phyloP scores from a whole-genome alignment of 2,797 vertebrate genomes.

The Paramormyrops hopkinsi region DNA sequence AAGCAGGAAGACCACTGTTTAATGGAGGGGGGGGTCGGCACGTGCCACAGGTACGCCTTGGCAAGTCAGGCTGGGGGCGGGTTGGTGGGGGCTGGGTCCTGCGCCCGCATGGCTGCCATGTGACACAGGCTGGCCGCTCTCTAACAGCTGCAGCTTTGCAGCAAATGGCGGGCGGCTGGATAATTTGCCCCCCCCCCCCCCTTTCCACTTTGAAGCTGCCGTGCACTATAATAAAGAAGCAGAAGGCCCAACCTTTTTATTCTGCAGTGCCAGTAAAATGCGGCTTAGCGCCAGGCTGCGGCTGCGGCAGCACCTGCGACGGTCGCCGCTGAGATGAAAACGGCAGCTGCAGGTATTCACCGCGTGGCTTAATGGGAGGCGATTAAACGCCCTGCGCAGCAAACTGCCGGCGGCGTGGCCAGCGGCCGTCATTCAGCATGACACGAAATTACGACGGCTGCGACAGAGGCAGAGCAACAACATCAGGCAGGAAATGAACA shows the following conservation, averaged over 20 bases:
- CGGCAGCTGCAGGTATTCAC: constrained; percentile 6
- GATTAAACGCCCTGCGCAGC: neutral
- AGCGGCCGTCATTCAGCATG: neutral
- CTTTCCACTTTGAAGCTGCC: constrained; percentile 47
- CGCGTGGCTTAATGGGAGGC: neutral
- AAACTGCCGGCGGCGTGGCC: neutral
- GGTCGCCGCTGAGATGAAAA: constrained; percentile 39
- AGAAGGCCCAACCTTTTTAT: constrained; percentile 45
- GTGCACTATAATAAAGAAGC: constrained; percentile 46
- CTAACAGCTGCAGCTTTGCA: constrained; percentile 45
- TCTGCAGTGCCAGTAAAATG: constrained; percentile 41
- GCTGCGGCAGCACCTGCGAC: constrained; percentile 41
- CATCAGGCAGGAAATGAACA: neutral
- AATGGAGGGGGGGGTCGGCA: constrained; percentile 24
- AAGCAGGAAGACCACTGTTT: constrained; percentile 16
- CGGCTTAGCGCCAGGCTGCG: constrained; percentile 37
- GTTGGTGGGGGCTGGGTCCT: neutral
- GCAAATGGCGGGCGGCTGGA: constrained; percentile 44
- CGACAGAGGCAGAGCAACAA: neutral
- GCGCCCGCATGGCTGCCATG: constrained; percentile 18
- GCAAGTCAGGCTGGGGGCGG: neutral
- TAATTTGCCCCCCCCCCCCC: constrained; percentile 36
- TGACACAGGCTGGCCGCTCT: constrained; percentile 35
- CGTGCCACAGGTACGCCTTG: constrained; percentile 22
- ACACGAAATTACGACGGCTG: neutral